A percentile compares a stretch with the other conserved stretches of the same genome.
These are phyloP conservation scores for Abramis brama DNA, from an alignment of 2,113 vertebrate species.

Conservation along the genomic window DNA sequence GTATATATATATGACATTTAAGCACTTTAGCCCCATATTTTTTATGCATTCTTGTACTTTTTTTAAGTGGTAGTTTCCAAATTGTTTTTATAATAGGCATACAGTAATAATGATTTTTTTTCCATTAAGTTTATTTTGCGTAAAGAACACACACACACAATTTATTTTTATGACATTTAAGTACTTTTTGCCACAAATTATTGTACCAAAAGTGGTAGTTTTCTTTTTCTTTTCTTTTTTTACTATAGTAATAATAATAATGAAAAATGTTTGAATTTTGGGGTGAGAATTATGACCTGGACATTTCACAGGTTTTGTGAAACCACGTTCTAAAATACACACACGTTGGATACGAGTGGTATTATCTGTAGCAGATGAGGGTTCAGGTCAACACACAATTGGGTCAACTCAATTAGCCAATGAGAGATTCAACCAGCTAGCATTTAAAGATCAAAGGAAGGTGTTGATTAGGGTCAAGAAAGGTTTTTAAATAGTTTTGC, in stretches of 20 bases:
- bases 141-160: too few relatives aligned
- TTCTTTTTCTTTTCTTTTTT: neutral
- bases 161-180: too few relatives aligned
- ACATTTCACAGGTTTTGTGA: neutral
- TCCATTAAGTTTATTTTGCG: too few relatives aligned
- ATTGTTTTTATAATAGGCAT: too few relatives aligned
- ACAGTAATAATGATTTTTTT: too few relatives aligned
- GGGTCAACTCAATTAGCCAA: neutral
- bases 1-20: too few relatives aligned
- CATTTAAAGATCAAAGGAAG: neutral
- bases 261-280: neutral
- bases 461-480: neutral
- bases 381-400: conserved; percentile 10
- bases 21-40: too few relatives aligned
- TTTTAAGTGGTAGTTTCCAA: too few relatives aligned
- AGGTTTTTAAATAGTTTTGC: neutral
- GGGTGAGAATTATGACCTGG: neutral
- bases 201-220: too few relatives aligned
- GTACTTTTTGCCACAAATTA: too few relatives aligned
- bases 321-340: neutral
- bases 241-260: neutral
- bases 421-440: neutral
- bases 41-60: too few relatives aligned
- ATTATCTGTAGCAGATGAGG: neutral
- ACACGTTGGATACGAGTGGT: neutral